Evolutionary conservation across 2,113 vertebrate genomes (phyloP).

Genomic region (Mellivora capensis): DNA sequence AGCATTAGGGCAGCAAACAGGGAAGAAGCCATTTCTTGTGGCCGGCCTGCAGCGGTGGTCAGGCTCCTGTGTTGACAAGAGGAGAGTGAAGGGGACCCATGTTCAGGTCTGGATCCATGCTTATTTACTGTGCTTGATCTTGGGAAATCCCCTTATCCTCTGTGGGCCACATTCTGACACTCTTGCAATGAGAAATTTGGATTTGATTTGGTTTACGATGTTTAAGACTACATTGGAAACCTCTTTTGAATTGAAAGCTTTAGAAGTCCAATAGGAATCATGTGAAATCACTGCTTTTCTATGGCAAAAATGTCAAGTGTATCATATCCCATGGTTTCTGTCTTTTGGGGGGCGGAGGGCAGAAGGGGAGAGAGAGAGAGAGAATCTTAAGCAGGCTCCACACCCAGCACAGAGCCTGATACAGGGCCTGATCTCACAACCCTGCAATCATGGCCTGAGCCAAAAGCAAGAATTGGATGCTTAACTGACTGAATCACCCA

Average conservation of each 20-base stretch:
- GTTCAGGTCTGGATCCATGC: neutral
- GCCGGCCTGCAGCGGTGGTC: neutral
- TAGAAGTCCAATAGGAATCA: neutral
- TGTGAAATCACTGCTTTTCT: neutral
- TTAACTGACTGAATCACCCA: neutral
- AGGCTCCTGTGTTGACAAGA: neutral
- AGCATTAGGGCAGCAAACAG: neutral
- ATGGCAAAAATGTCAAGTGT: neutral
- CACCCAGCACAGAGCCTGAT: neutral
- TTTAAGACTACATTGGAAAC: neutral
- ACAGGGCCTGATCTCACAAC: neutral
- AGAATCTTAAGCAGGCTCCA: neutral
- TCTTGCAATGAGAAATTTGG: neutral
- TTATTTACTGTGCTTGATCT: neutral
- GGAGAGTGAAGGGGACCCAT: neutral
- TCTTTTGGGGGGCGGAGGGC: neutral
- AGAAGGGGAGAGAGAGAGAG: neutral
- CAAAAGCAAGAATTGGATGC: neutral
- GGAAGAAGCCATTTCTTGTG: neutral
- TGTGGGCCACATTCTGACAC: neutral
- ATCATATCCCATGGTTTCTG: neutral
- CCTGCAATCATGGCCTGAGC: neutral
- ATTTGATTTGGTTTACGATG: neutral
- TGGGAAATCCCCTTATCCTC: neutral
- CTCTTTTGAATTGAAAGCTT: neutral